Base-by-base conservation (phyloP, 1,140 invertebrate genomes). In the Phymastichus coffea region DNA sequence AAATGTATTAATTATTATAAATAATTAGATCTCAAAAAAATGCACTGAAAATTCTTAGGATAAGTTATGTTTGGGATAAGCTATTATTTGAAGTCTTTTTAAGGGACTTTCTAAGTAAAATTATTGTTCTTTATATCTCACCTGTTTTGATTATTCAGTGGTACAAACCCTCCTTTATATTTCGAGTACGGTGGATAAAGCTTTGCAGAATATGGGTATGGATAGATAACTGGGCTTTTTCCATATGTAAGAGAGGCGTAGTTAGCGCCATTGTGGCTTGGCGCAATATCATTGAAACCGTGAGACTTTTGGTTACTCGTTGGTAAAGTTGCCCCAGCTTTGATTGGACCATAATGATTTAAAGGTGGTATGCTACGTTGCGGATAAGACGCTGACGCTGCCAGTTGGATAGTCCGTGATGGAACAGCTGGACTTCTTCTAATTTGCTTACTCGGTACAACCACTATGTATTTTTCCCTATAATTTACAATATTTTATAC, bases 111-210 rank as follows among this genome's bases (percentile, higher is more conserved):
- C 9, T 41, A 41, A 41, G 8, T 19, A 41, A 41, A 41, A 41
- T 19, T 17, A 3, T 41, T 4, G 3, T 19, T 19, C 8, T 41
- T 17, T 19, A 44, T 17, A 23, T 52, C 35, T 46, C 63, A 70
- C 67, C 58, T 72, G 17, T 66, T 61, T 12, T 56, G 44, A 3
- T 56, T 57, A 1, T 52, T 47, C 1, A 61, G n/a, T n/a, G 66
- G 37, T 4, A 69, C 61, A 2, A 67, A 66, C 22, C 61, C 66
- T 26, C 63, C 55, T 23, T 73, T 72, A 22, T 69, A 28, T 15
- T 64, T 65, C 4, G 69, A 70, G 35, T 74, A 76, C 3, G 75
- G 74, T 0, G 77, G 58, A 20, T 77, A 77, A 19, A 72, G 75
- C 23, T 71, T 71, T 0, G 75, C 73, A n/a, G n/a, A n/a, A n/a